Evolutionary conservation across 2,797 vertebrate species (phyloP).

Genomic region (Rhincodon typus): DNA sequence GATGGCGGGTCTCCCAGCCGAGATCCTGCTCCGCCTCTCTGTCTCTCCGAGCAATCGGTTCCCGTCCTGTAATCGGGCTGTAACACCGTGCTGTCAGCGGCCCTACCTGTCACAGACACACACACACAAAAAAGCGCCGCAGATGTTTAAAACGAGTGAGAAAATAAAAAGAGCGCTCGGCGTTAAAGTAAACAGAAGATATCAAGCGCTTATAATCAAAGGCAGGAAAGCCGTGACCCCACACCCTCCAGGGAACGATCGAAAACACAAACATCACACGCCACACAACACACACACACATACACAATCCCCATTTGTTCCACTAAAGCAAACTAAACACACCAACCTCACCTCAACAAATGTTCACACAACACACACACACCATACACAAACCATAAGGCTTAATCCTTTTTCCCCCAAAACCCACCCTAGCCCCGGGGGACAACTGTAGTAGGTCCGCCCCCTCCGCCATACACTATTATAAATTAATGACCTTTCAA

Average conservation of each 20-base stretch:
- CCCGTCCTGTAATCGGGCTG: slow-evolving; percentile 11
- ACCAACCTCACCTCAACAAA: background rate
- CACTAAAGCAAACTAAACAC: background rate
- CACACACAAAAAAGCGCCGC: background rate
- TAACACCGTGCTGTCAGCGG: background rate
- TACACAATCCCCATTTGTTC: background rate
- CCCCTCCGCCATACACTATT: background rate
- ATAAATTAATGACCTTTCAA: background rate
- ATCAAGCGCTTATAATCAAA: background rate
- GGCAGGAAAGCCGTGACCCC: background rate
- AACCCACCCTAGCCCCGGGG: background rate
- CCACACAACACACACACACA: background rate
- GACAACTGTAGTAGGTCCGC: background rate
- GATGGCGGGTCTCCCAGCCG: slow-evolving; percentile 63
- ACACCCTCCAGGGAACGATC: background rate
- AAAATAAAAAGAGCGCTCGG: background rate
- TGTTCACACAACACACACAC: background rate
- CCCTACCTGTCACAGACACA: background rate
- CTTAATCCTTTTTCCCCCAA: background rate
- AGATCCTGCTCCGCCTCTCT: slow-evolving; percentile 46
- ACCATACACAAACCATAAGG: background rate
- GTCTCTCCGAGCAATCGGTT: background rate
- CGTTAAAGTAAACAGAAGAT: background rate
- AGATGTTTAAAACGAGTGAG: background rate
- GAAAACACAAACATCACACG: background rate